These are phyloP conservation scores for Taurulus bubalis DNA, from an alignment of 2,113 vertebrate species.

Conservation along the genomic window DNA sequence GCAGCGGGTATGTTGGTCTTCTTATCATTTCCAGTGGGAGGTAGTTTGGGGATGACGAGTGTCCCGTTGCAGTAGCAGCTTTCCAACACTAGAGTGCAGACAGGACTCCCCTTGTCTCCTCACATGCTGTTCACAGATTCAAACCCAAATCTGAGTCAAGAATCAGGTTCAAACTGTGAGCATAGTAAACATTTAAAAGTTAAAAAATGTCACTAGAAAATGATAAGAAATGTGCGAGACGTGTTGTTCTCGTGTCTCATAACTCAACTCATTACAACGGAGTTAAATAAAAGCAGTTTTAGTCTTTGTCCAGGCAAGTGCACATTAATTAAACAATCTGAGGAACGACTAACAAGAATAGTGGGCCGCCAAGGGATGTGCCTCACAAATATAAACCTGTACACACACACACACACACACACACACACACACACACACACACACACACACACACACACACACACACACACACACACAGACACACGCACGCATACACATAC, in stretches of 20 bases:
- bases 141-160: background rate
- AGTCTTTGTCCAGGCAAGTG: background rate
- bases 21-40: background rate
- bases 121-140: background rate
- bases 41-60: background rate
- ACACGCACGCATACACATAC: conserved; percentile 9
- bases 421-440: conserved; percentile 5
- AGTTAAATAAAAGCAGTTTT: background rate
- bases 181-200: background rate
- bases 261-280: background rate
- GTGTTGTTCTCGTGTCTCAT: background rate
- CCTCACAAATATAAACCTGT: background rate
- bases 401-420: conserved; percentile 6
- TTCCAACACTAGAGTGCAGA: conserved; percentile 56
- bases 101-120: too few species aligned
- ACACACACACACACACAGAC: conserved; percentile 11
- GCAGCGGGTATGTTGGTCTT: too few species aligned
- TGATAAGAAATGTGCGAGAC: background rate
- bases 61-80: conserved; percentile 41
- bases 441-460: conserved; percentile 1
- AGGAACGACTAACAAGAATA: background rate
- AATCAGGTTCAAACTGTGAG: background rate
- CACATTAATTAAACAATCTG: background rate
- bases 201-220: too few species aligned
- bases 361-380: background rate